These are phyloP conservation scores for Silurus glanis DNA, from an alignment of 2,113 vertebrate genomes.

Conservation along the genomic window DNA sequence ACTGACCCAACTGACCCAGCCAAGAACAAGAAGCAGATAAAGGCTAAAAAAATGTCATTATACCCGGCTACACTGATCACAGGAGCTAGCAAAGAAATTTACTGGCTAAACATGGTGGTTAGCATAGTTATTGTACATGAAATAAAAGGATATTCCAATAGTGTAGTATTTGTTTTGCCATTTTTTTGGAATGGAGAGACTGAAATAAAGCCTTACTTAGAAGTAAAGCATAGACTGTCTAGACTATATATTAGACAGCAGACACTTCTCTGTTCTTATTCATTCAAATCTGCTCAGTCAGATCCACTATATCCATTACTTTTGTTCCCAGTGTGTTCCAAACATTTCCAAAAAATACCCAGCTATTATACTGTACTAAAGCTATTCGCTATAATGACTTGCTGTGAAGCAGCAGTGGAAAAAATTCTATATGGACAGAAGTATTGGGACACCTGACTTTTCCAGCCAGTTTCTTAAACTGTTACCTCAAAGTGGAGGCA, in stretches of 20 bases:
- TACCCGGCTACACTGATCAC: not conserved
- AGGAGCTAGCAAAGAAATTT: not conserved
- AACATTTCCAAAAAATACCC: not conserved
- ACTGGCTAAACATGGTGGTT: not conserved
- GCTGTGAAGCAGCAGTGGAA: not conserved
- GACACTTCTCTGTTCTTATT: not conserved
- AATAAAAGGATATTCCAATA: not conserved
- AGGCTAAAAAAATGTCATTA: not conserved
- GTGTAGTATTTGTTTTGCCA: not conserved
- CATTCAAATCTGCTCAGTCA: not conserved
- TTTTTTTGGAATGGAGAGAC: not conserved
- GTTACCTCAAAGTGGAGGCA: no score
- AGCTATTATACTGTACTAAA: not conserved
- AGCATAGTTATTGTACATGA: not conserved
- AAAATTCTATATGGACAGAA: not conserved
- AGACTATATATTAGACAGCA: not conserved
- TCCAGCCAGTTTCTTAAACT: no score
- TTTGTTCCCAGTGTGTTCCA: not conserved
- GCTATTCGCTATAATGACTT: not conserved
- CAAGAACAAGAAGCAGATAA: not conserved
- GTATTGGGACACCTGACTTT: no score
- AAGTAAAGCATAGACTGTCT: not conserved
- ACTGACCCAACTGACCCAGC: not conserved
- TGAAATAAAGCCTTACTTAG: not conserved
- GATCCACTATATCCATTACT: not conserved